These are phyloP conservation scores for Todiramphus chloris DNA, from an alignment of 2,113 vertebrate genomes.

Conservation along the genomic window DNA sequence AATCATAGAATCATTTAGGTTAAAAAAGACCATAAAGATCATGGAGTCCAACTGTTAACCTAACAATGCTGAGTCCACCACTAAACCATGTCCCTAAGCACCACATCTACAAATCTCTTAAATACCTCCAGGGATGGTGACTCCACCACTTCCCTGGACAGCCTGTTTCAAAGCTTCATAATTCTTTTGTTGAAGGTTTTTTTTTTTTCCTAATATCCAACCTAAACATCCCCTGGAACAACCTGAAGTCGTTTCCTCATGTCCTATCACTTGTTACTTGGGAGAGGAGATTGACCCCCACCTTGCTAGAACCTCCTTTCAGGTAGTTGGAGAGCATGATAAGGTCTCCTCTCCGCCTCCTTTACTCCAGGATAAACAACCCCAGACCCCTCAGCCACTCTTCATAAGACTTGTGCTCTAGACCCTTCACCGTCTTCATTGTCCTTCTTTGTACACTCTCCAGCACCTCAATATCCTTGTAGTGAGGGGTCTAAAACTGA, in stretches of 20 bases:
- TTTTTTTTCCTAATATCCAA: neutral
- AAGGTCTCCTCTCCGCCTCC: neutral
- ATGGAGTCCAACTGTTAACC: neutral
- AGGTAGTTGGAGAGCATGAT: accelerated
- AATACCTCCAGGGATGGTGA: neutral
- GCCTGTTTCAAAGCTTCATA: neutral
- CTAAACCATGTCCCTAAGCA: neutral
- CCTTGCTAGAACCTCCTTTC: neutral
- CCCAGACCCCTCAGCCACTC: neutral
- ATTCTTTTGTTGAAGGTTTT: neutral
- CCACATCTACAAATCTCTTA: accelerated
- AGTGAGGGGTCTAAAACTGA: neutral
- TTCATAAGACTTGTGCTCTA: neutral
- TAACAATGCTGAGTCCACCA: neutral
- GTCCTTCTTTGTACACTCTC: neutral
- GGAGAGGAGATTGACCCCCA: accelerated
- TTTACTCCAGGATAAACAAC: neutral
- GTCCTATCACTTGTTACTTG: neutral
- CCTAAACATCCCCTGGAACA: neutral
- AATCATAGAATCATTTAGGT: neutral
- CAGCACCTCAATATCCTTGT: neutral
- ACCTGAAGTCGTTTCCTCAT: neutral
- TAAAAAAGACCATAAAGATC: neutral
- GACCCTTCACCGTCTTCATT: neutral
- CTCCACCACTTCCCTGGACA: neutral